Evolutionary conservation across 2,888 invertebrate genomes (phyloP).

Genomic region (Chirona hameri): DNA sequence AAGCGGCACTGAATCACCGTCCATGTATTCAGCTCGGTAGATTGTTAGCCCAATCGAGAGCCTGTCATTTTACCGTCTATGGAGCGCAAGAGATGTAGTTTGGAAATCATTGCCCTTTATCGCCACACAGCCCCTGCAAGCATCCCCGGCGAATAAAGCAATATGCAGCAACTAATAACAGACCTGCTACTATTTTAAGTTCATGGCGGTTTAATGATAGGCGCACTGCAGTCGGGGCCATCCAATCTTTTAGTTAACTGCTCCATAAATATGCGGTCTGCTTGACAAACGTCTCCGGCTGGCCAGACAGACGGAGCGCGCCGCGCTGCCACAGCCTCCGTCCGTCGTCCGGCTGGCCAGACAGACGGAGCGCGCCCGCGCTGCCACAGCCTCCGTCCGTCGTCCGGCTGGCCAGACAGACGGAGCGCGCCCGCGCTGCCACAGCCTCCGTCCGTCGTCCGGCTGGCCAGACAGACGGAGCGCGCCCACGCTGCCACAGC

Average conservation of each 20-base stretch:
- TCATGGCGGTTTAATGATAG: constrained; percentile 12
- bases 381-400: too few relatives aligned
- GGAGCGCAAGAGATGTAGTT: constrained; percentile 1
- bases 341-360: too few relatives aligned
- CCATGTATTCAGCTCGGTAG: not conserved
- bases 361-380: too few relatives aligned
- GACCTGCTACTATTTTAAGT: constrained; percentile 22
- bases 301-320: not conserved
- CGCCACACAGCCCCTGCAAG: constrained; percentile 7
- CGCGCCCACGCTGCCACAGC: too few relatives aligned
- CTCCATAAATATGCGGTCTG: not conserved
- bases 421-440: too few relatives aligned
- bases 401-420: too few relatives aligned
- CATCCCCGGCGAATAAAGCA: not conserved
- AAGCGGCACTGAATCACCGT: not conserved
- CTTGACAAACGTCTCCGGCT: not conserved
- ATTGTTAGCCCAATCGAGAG: not conserved
- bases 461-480: too few relatives aligned
- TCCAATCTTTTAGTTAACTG: constrained; percentile 6
- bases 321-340: not conserved
- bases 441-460: too few relatives aligned
- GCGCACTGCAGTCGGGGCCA: not conserved
- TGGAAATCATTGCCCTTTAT: not conserved
- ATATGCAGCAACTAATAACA: constrained; percentile 2
- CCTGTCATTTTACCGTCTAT: not conserved